These are phyloP conservation scores for Abrostola triplasia DNA, from an alignment of 2,888 invertebrate species.

Conservation along the genomic window DNA sequence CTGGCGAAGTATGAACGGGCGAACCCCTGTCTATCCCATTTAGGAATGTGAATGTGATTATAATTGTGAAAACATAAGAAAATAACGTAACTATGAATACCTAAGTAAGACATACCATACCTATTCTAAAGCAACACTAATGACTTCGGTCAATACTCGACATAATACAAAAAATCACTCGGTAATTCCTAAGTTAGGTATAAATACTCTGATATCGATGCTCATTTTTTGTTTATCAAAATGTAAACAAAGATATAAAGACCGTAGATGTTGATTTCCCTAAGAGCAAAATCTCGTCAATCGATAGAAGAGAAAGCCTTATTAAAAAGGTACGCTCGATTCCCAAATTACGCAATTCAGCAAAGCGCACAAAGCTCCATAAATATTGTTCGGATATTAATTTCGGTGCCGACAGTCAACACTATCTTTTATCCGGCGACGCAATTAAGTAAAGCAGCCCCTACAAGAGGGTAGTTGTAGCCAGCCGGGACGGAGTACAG, in stretches of 20 bases:
- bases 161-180: background rate
- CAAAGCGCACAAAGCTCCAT: conserved; percentile 8
- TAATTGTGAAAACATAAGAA: too few species aligned
- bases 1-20: too few species aligned
- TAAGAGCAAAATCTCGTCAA: background rate
- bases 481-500: conserved; percentile 35
- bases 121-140: too few species aligned
- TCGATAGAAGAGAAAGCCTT: background rate
- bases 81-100: too few species aligned
- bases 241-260: too few species aligned
- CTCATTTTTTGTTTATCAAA: too few species aligned
- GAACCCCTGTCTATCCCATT: too few species aligned
- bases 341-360: conserved; percentile 4
- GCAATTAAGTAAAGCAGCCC: conserved; percentile 44
- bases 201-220: background rate
- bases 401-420: conserved; percentile 16
- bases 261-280: too few species aligned
- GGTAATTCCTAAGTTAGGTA: background rate
- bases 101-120: too few species aligned
- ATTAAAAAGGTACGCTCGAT: background rate
- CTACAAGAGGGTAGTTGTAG: conserved; percentile 36
- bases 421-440: conserved; percentile 44
- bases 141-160: too few species aligned
- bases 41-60: too few species aligned
- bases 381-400: conserved; percentile 35